Conservation (phyloP, 2,113 vertebrate species). For the Strix uralensis region DNA sequence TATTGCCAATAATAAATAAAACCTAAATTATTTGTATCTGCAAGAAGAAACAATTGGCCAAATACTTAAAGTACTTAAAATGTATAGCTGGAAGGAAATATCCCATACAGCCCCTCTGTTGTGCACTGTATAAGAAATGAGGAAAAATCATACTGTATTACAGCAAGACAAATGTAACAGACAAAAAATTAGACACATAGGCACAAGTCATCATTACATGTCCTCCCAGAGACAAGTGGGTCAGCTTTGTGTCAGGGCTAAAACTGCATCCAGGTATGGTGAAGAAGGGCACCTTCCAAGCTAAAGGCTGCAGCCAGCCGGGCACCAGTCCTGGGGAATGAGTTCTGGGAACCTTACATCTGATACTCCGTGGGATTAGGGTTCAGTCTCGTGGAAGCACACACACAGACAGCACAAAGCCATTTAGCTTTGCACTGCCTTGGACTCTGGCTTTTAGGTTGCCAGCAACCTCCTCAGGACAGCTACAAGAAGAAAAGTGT, state of each 20-base stretch:
- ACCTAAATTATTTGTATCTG: background rate
- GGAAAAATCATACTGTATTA: background rate
- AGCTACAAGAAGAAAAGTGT: background rate
- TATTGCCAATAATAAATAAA: background rate
- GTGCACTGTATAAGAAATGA: background rate
- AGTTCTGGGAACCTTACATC: background rate
- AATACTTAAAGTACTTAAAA: background rate
- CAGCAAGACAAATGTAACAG: conserved; percentile 3
- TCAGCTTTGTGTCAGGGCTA: background rate
- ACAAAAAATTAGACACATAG: background rate
- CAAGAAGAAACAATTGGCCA: background rate
- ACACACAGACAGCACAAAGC: background rate
- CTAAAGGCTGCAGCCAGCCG: background rate
- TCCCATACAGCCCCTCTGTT: background rate
- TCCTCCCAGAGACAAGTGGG: background rate
- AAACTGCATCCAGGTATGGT: background rate
- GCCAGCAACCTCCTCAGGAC: background rate
- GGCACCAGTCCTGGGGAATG: background rate
- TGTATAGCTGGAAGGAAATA: background rate
- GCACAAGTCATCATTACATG: background rate
- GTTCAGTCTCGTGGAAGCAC: background rate
- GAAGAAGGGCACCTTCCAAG: background rate
- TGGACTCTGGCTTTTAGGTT: background rate
- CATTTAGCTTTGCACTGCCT: background rate
- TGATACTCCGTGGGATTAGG: background rate